phyloP scores from a whole-genome alignment of 1,140 invertebrate species.

The Monomorium pharaonis region DNA sequence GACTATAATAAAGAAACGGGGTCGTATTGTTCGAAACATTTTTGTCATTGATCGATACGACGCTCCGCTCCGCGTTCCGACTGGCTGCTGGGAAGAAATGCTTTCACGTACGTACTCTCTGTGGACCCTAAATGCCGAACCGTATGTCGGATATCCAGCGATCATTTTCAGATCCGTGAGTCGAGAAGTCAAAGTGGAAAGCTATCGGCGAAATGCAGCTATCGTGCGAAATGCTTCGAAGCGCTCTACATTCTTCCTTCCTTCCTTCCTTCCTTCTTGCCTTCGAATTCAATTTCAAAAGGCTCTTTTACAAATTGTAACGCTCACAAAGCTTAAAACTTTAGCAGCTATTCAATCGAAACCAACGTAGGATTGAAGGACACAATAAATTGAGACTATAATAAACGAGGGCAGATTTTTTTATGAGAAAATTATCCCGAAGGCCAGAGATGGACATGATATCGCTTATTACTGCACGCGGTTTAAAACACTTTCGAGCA shows the following conservation, averaged over 20 bases:
- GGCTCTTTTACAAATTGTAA: not conserved
- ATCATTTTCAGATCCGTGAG: conserved; percentile 40
- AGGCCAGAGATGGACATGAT: conserved; percentile 1
- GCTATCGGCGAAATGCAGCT: not conserved
- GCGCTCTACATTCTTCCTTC: not conserved
- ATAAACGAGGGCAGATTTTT: conserved; percentile 31
- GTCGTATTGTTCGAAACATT: conserved; percentile 83
- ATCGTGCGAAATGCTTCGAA: conserved; percentile 27
- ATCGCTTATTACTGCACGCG: not conserved
- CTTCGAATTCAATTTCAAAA: not conserved
- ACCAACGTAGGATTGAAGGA: conserved; percentile 12
- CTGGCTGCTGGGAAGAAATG: conserved; percentile 64
- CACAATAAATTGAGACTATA: conserved; percentile 35
- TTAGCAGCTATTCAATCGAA: not conserved
- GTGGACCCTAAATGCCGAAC: conserved; percentile 38
- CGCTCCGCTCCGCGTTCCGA: conserved; percentile 45
- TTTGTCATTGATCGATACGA: conserved; percentile 85
- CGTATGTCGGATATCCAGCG: conserved; percentile 54
- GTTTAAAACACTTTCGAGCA: conserved; percentile 32
- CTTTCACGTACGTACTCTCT: conserved; percentile 24
- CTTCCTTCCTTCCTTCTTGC: no score
- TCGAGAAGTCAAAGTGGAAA: conserved; percentile 6
- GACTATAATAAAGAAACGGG: conserved; percentile 84
- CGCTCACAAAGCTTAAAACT: not conserved
- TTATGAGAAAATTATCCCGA: conserved; percentile 40